A percentile compares a stretch with the other conserved stretches of the same genome.
phyloP scores from a whole-genome alignment of 1,140 invertebrate genomes.

The Temnothorax nylanderi region DNA sequence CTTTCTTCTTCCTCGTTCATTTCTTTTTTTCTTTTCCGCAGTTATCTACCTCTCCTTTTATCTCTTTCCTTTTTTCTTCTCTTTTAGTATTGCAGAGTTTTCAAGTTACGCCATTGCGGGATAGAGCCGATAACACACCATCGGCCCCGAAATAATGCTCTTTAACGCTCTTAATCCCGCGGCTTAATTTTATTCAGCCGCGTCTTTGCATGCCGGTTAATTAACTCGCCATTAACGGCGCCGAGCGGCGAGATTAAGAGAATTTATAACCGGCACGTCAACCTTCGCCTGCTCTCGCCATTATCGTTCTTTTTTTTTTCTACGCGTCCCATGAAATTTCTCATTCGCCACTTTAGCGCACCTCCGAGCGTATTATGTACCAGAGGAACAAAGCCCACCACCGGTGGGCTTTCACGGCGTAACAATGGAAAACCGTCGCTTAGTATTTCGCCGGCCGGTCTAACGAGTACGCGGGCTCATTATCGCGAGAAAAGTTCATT shows the following conservation, averaged over 20 bases:
- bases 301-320: slow-evolving; percentile 21
- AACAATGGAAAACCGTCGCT: slow-evolving; percentile 49
- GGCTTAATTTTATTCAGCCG: slow-evolving; percentile 45
- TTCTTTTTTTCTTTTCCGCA: not conserved
- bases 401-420: slow-evolving; percentile 10
- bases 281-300: not conserved
- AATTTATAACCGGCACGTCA: slow-evolving; percentile 57
- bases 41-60: too few species aligned
- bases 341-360: slow-evolving; percentile 48
- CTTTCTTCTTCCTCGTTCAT: not conserved
- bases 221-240: slow-evolving; percentile 59
- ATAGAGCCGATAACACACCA: slow-evolving; percentile 30
- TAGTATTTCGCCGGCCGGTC: slow-evolving; percentile 29
- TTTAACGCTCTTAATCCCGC: slow-evolving; percentile 39
- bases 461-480: slow-evolving; percentile 46
- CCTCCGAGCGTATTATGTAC: slow-evolving; percentile 26
- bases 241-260: slow-evolving; percentile 46
- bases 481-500: slow-evolving; percentile 12
- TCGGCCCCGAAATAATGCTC: slow-evolving; percentile 28
- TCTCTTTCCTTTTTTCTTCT: not conserved
- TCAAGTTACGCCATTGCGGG: not conserved
- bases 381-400: slow-evolving; percentile 25
- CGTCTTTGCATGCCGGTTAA: slow-evolving; percentile 48
- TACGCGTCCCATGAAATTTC: slow-evolving; percentile 46
- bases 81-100: not conserved